phyloP scores from a whole-genome alignment of 1,140 invertebrate genomes.

The Nixonia krombeini region DNA sequence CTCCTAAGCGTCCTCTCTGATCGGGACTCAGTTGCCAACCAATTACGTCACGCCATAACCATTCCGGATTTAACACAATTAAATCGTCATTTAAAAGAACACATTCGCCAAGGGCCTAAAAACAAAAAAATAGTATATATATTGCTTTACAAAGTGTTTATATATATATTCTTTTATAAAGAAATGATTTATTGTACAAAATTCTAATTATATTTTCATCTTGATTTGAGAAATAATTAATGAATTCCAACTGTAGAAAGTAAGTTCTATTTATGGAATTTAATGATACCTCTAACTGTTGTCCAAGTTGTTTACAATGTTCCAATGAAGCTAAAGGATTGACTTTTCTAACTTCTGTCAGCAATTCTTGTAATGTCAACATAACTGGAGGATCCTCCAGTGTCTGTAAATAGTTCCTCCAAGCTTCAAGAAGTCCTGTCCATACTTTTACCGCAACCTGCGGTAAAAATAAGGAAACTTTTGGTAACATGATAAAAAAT shows the following conservation, averaged over 20 bases:
- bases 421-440: conserved; percentile 66
- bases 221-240: not conserved
- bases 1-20: conserved; percentile 74
- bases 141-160: too few relatives aligned
- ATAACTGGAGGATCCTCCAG: conserved; percentile 65
- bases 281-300: conserved; percentile 68
- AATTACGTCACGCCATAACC: conserved; percentile 81
- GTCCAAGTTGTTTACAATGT: conserved; percentile 63
- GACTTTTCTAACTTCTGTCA: conserved; percentile 64
- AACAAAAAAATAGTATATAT: too few relatives aligned
- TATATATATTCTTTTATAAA: too few relatives aligned
- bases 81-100: conserved; percentile 75
- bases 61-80: conserved; percentile 81
- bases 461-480: conserved; percentile 39
- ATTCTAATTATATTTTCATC: too few relatives aligned
- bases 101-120: conserved; percentile 64
- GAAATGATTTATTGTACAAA: not conserved
- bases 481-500: conserved; percentile 19
- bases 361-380: conserved; percentile 60
- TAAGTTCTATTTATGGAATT: too few relatives aligned
- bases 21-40: conserved; percentile 81
- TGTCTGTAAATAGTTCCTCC: conserved; percentile 61
- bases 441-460: conserved; percentile 65
- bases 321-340: conserved; percentile 67
- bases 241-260: too few relatives aligned